Evolutionary conservation across 2,888 invertebrate species (phyloP), one percentile per base, ranked within the genome.

Genomic region (Drosophila meridionalis): DNA sequence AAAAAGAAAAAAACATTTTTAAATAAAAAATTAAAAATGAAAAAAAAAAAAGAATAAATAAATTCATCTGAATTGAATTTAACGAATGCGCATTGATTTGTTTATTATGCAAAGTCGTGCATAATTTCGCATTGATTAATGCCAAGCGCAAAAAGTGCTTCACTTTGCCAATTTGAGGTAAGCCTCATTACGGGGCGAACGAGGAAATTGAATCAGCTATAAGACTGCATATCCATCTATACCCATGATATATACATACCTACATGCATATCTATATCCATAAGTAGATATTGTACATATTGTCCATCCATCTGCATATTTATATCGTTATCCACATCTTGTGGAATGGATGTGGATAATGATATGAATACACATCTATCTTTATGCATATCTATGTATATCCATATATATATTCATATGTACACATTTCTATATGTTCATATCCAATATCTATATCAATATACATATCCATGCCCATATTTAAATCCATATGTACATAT

Each of bases 21-120:
- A 5, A 9, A 26, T 11, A 20, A 61, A 38, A n/a, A 47, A 28
- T 14, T 1, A 40, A 14, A 47, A 56, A 48, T 20, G 20, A 20
- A 20, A 20, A 20, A 20, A 20, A 20, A 20, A 20, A 20, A 20
- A 20, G 20, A 20, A 20, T 20, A 20, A 40, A 59, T 34, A 28
- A 30, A 43, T 28, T 30, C 34, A 57, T n/a, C 45, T 58, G 53
- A 55, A 72, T 14, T 60, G 55, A 40, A 73, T 61, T 58, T 36
- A 36, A 63, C 45, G 52, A 63, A 58, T 66, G 62, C 50, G 43
- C 64, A 79, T 65, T 65, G 78, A 77, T 77, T 77, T 78, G 42
- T 48, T 62, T 79, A 71, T 72, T 78, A 78, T 80, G 81, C 73
- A 77, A 72, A 73, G 66, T 55, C 60, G 40, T 36, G 66, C 76